phyloP scores from a whole-genome alignment of 2,113 vertebrate genomes.

The Mesembrinibis cayennensis region DNA sequence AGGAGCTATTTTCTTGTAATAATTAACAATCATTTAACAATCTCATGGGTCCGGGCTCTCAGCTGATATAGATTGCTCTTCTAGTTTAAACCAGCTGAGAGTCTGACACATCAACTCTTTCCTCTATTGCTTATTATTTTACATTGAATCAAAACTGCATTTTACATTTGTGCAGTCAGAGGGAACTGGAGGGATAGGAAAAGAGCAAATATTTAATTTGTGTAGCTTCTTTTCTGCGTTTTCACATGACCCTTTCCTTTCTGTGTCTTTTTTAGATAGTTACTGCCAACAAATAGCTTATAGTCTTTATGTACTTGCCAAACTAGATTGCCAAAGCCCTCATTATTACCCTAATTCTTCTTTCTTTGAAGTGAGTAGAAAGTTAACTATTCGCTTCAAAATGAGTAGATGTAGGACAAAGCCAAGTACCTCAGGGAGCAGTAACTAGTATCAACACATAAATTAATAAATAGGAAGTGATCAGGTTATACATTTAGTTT shows the following conservation, averaged over 20 bases:
- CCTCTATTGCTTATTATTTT: conserved; percentile 19
- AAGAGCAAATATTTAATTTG: background rate
- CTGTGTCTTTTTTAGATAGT: background rate
- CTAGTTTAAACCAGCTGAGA: conserved; percentile 51
- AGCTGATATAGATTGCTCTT: conserved; percentile 39
- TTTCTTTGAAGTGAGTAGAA: background rate
- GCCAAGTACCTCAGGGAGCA: background rate
- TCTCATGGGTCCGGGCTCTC: conserved; percentile 24
- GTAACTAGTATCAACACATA: background rate
- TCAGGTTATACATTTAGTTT: background rate
- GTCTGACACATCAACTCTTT: conserved; percentile 28
- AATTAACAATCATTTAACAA: conserved; percentile 62
- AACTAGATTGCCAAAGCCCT: background rate
- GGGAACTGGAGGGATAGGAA: background rate
- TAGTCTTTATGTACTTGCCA: background rate
- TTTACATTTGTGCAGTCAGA: conserved; percentile 13
- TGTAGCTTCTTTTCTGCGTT: background rate
- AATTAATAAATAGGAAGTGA: background rate
- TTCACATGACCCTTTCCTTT: background rate
- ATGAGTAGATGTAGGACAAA: background rate
- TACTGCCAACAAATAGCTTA: background rate
- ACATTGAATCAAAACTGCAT: conserved; percentile 3
- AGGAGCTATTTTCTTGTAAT: conserved; percentile 56
- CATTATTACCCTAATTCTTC: background rate
- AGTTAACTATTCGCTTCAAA: background rate